Percentiles rank a stretch among this genome's conserved stretches.
These are phyloP conservation scores for Cyanistes caeruleus DNA, from an alignment of 2,113 vertebrate genomes.

Conservation along the genomic window DNA sequence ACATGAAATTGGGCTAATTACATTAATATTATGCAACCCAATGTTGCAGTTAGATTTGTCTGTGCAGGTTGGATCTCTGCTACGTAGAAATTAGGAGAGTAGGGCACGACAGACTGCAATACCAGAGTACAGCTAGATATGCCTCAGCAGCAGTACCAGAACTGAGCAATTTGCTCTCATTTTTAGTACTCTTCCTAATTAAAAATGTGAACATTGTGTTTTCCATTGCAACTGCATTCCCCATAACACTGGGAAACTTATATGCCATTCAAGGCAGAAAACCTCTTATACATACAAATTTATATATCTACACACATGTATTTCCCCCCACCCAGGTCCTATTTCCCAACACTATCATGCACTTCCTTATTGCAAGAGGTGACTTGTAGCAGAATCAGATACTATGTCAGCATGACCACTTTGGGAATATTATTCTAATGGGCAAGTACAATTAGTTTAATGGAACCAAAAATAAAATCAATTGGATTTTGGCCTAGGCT, in stretches of 20 bases:
- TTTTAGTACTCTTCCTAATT: neutral
- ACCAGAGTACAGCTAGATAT: neutral
- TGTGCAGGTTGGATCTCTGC: neutral
- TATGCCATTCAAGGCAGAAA: neutral
- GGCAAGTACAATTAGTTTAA: neutral
- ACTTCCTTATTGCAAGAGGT: neutral
- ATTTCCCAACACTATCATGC: neutral
- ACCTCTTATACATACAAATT: neutral
- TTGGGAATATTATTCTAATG: neutral
- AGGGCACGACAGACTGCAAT: rapidly evolving
- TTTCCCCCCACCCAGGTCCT: rapidly evolving
- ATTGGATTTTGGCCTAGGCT: neutral
- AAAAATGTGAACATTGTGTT: neutral
- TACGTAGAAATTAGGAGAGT: rapidly evolving
- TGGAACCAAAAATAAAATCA: neutral
- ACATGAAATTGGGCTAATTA: neutral
- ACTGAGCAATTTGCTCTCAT: neutral
- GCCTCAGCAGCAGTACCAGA: neutral
- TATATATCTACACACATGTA: rapidly evolving
- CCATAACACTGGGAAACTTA: neutral
- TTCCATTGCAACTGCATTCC: neutral
- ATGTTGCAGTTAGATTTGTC: neutral
- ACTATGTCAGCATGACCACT: neutral
- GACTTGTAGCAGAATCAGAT: neutral
- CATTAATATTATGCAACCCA: neutral